Evolutionary conservation across 2,888 invertebrate genomes (phyloP), one percentile per base, ranked within the genome.

Genomic region (Operophtera brumata): DNA sequence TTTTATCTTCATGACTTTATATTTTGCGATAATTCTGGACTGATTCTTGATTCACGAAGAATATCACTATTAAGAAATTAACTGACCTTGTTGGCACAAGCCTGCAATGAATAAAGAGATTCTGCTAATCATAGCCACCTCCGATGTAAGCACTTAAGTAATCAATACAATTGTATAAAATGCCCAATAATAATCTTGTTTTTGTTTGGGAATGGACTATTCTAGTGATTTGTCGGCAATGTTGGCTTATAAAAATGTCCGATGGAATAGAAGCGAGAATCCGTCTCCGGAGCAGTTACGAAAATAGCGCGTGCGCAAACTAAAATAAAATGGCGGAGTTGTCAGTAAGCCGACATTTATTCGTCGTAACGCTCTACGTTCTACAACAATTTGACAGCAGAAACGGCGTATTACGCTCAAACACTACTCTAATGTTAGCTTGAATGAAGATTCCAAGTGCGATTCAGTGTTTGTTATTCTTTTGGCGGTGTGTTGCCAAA

Each of bases 101-200:
- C 63, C 65, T 59, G 66, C 70, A 65, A 78, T 77, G 71, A 80
- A 80, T 80, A 78, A 76, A 79, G 77, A 81, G 78, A 77, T 71
- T 73, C 70, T 69, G 66, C 72, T 77, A 80, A 82, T 83, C 82
- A 84, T 82, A 86, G 78, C 69, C 73, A 75, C 84, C 74, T 69
- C 73, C 68, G 68, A 73, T 83, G n/a, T n/a, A n/a, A n/a, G n/a
- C n/a, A n/a, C n/a, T n/a, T n/a, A n/a, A n/a, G n/a, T 84, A 70
- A 80, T 88, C 84, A 87, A 68, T 73, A 67, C 78, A 84, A 88
- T 86, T 81, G 82, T 78, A 81, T 76, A 62, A 75, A 87, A 88
- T 82, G 74, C 80, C 70, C 84, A 80, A 87, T 89, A 87, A 88
- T 82, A 80, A 80, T 78, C 82, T 84, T 86, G 88, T 87, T 84